These are phyloP conservation scores for Chironomus striatipennis DNA, from an alignment of 1,140 invertebrate genomes.

Conservation along the genomic window DNA sequence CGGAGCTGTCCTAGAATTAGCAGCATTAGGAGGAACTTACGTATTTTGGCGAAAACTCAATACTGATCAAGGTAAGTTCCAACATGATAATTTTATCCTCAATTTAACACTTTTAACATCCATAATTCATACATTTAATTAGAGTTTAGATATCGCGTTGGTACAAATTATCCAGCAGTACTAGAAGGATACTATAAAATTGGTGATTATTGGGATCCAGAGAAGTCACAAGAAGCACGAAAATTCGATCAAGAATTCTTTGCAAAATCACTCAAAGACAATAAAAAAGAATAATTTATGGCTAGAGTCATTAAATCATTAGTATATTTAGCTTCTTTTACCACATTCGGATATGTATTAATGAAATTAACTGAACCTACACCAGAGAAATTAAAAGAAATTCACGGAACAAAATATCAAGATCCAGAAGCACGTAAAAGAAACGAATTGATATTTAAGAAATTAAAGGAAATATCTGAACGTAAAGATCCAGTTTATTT, in stretches of 20 bases:
- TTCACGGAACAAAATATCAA: slow-evolving; percentile 33
- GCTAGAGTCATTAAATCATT: slow-evolving; percentile 44
- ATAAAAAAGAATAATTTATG: slow-evolving; percentile 39
- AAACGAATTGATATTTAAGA: slow-evolving; percentile 34
- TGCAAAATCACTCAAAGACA: slow-evolving; percentile 24
- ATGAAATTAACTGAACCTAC: slow-evolving; percentile 45
- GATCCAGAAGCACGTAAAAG: slow-evolving; percentile 27
- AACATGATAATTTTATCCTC: not conserved
- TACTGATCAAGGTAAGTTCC: not conserved
- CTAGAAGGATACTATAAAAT: slow-evolving; percentile 51
- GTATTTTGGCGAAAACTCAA: not conserved
- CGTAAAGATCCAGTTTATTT: slow-evolving; percentile 27
- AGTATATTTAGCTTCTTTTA: slow-evolving; percentile 47
- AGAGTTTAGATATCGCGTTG: slow-evolving; percentile 52
- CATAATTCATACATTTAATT: slow-evolving; percentile 28
- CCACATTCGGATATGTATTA: slow-evolving; percentile 47
- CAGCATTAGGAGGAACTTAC: not conserved
- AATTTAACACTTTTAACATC: not conserved
- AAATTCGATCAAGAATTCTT: slow-evolving; percentile 42
- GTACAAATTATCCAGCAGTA: slow-evolving; percentile 49
- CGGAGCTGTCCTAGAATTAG: not conserved
- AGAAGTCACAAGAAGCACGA: slow-evolving; percentile 44
- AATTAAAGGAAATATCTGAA: slow-evolving; percentile 33
- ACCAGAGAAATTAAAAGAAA: slow-evolving; percentile 45
- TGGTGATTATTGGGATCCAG: slow-evolving; percentile 47